These are phyloP conservation scores for Solenodon paradoxus DNA, from an alignment of 2,113 vertebrate species.

Conservation along the genomic window DNA sequence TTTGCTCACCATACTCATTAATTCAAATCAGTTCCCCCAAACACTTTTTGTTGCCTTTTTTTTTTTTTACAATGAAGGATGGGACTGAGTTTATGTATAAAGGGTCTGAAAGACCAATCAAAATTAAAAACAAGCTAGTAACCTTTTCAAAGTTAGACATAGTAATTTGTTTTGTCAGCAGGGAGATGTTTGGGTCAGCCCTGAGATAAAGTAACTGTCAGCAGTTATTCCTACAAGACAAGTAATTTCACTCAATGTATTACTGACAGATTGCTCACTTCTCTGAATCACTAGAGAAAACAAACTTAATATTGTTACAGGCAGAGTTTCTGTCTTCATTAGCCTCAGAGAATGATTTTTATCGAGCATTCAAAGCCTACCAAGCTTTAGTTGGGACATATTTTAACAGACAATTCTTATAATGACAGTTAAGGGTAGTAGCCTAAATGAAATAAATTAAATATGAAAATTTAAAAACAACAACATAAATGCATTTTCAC, in stretches of 20 bases:
- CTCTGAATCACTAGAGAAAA: slow-evolving; percentile 93
- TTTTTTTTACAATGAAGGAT: slow-evolving; percentile 63
- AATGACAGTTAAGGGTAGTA: slow-evolving; percentile 78
- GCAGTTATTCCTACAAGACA: slow-evolving; percentile 88
- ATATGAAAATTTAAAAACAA: slow-evolving; percentile 67
- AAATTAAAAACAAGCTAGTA: slow-evolving; percentile 90
- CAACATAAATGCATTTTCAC: slow-evolving; percentile 71
- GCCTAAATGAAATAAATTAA: slow-evolving; percentile 77
- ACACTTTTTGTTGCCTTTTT: slow-evolving; percentile 27
- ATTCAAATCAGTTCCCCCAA: neutral
- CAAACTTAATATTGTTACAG: slow-evolving; percentile 92
- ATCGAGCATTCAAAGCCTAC: slow-evolving; percentile 83
- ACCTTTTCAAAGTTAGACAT: slow-evolving; percentile 89
- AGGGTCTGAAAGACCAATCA: slow-evolving; percentile 87
- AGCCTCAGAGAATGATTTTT: slow-evolving; percentile 89
- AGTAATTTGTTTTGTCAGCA: slow-evolving; percentile 98
- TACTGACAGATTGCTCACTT: slow-evolving; percentile 98
- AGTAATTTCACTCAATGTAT: slow-evolving; percentile 97
- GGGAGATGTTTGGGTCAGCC: slow-evolving; percentile 89
- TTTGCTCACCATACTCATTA: neutral
- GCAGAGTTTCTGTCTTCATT: slow-evolving; percentile 97
- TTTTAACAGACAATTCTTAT: slow-evolving; percentile 81
- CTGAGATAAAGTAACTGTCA: slow-evolving; percentile 92
- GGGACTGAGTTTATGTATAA: slow-evolving; percentile 81
- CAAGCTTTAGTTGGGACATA: slow-evolving; percentile 79